Conservation (phyloP, 2,888 invertebrate species). For the Andrena minutula region DNA sequence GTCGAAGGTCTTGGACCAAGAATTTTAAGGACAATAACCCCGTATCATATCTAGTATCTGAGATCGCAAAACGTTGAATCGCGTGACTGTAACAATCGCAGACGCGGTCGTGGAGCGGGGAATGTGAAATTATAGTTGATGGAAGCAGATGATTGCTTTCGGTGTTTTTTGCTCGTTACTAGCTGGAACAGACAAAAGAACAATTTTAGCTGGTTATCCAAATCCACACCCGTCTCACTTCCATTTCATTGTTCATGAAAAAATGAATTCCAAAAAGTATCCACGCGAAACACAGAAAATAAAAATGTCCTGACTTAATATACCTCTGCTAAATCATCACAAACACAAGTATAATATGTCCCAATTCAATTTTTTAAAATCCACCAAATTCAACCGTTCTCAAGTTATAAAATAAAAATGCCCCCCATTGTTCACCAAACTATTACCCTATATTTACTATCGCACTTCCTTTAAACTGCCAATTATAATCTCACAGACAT, state of each 20-base stretch:
- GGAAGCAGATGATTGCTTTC: slow-evolving; percentile 37
- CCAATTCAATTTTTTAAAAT: too few relatives aligned
- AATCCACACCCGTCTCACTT: neutral
- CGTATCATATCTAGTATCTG: slow-evolving; percentile 26
- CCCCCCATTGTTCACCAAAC: too few relatives aligned
- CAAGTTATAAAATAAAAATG: too few relatives aligned
- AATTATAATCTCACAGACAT: too few relatives aligned
- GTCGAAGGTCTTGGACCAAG: slow-evolving; percentile 28
- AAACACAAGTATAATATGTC: too few relatives aligned
- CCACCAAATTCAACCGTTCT: too few relatives aligned
- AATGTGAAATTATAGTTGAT: slow-evolving; percentile 55
- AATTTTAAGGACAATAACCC: slow-evolving; percentile 38
- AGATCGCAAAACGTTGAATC: slow-evolving; percentile 50
- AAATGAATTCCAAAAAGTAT: neutral
- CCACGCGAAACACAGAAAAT: neutral
- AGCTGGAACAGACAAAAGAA: slow-evolving; percentile 1
- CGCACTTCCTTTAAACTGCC: too few relatives aligned
- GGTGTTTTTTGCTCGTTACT: slow-evolving; percentile 42
- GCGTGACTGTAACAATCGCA: slow-evolving; percentile 68
- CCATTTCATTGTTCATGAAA: neutral
- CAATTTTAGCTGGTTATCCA: neutral
- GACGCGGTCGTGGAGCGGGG: slow-evolving; percentile 37
- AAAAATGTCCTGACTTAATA: too few relatives aligned
- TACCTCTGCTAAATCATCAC: too few relatives aligned
- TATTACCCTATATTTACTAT: too few relatives aligned